A percentile compares a stretch with the other conserved stretches of the same genome.
phyloP scores from a whole-genome alignment of 1,140 invertebrate species.

The Eupristina koningsbergeri region DNA sequence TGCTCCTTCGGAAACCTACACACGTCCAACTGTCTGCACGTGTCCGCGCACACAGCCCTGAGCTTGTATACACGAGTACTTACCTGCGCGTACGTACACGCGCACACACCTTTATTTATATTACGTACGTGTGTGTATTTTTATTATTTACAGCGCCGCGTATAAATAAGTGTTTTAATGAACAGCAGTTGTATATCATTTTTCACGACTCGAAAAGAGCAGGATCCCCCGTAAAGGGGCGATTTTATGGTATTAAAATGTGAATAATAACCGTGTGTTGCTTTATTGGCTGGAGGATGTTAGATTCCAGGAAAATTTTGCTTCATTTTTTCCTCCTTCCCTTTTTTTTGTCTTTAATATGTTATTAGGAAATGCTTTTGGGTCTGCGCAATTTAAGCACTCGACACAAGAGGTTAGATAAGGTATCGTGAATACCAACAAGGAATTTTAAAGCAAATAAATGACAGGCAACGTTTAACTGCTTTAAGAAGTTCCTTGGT shows the following conservation, averaged over 20 bases:
- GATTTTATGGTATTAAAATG: constrained; percentile 46
- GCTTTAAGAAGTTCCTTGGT: background rate
- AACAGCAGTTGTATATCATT: constrained; percentile 51
- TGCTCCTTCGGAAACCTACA: constrained; percentile 26
- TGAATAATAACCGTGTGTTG: constrained; percentile 26
- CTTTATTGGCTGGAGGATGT: constrained; percentile 3
- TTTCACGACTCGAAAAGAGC: constrained; percentile 44
- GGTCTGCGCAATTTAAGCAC: background rate
- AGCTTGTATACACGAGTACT: background rate
- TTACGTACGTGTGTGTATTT: constrained; percentile 9
- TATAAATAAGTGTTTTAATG: constrained; percentile 44
- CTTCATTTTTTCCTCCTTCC: background rate
- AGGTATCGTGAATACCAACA: background rate
- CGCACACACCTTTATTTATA: background rate
- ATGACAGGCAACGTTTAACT: background rate
- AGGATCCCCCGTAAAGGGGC: constrained; percentile 30
- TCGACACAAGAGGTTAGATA: background rate
- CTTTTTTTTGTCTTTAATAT: background rate
- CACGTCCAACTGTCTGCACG: background rate
- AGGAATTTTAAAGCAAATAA: background rate
- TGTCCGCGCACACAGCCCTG: background rate
- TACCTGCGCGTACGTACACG: background rate
- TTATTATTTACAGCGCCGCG: constrained; percentile 45
- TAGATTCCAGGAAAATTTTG: constrained; percentile 28
- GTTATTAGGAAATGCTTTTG: constrained; percentile 6